A percentile compares a stretch with the other conserved stretches of the same genome.
phyloP scores from a whole-genome alignment of 23 tunicate genomes.

The Diplosoma virens region DNA sequence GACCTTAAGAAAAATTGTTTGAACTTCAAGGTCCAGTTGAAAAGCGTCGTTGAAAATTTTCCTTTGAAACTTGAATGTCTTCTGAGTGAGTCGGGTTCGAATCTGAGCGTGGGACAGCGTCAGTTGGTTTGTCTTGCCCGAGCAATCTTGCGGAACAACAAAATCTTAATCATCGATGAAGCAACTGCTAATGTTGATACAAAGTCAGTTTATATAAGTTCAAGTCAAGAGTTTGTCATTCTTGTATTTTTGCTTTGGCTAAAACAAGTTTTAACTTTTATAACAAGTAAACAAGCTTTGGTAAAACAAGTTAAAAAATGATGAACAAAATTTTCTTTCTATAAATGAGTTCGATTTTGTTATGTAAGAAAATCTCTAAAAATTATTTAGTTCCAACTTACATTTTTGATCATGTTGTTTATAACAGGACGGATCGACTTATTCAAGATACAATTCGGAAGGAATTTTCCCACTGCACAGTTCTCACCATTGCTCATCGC shows the following conservation, averaged over 20 bases:
- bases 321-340: no score
- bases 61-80: conserved; percentile 57
- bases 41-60: conserved; percentile 42
- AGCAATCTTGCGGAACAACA: conserved; percentile 70
- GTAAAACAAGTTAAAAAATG: no score
- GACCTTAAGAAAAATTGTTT: no score
- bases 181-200: conserved; percentile 97
- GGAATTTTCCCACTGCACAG: conserved; percentile 69
- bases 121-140: conserved; percentile 96
- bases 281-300: no score
- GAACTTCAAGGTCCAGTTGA: conserved; percentile 90
- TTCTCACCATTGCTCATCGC: conserved; percentile 91
- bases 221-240: background rate
- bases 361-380: no score
- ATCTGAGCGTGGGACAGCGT: conserved; percentile 93
- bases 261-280: no score
- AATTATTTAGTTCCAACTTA: no score
- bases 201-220: conserved; percentile 28
- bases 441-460: conserved; percentile 83
- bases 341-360: no score
- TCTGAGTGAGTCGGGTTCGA: conserved; percentile 78
- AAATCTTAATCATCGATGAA: conserved; percentile 91
- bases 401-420: no score
- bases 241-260: no score
- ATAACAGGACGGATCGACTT: conserved; percentile 71